These are phyloP conservation scores for Archips crataeganus DNA, from an alignment of 2,888 invertebrate genomes.

Conservation along the genomic window DNA sequence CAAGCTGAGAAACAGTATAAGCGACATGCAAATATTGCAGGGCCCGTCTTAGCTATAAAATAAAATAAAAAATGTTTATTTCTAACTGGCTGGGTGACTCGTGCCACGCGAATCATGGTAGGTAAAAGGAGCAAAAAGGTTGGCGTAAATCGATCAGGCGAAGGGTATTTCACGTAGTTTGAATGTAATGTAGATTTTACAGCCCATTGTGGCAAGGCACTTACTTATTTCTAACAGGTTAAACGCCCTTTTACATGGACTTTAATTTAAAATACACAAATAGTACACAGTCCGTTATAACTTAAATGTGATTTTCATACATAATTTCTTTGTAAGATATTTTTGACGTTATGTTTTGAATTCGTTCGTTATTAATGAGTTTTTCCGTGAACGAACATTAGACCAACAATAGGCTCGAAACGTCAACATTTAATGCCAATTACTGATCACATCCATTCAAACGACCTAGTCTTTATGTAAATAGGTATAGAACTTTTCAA, in stretches of 20 bases:
- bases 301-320: neutral
- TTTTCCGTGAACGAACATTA: too few relatives aligned
- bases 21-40: neutral
- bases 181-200: constrained; percentile 41
- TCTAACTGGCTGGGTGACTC: constrained; percentile 24
- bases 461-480: too few relatives aligned
- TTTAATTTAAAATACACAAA: constrained; percentile 10
- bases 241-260: constrained; percentile 11
- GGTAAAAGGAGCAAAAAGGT: constrained; percentile 34
- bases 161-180: constrained; percentile 38
- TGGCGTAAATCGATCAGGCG: constrained; percentile 39
- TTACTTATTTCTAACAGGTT: constrained; percentile 32
- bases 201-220: constrained; percentile 35
- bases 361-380: too few relatives aligned
- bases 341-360: neutral
- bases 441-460: too few relatives aligned
- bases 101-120: constrained; percentile 22
- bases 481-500: too few relatives aligned
- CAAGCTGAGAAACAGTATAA: neutral
- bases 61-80: neutral
- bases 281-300: neutral
- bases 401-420: too few relatives aligned
- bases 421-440: too few relatives aligned
- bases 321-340: neutral
- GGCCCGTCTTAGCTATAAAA: neutral